Percentiles rank a stretch among this genome's conserved stretches.
phyloP scores from a whole-genome alignment of 1,140 invertebrate species.

The Ceratina australensis region DNA sequence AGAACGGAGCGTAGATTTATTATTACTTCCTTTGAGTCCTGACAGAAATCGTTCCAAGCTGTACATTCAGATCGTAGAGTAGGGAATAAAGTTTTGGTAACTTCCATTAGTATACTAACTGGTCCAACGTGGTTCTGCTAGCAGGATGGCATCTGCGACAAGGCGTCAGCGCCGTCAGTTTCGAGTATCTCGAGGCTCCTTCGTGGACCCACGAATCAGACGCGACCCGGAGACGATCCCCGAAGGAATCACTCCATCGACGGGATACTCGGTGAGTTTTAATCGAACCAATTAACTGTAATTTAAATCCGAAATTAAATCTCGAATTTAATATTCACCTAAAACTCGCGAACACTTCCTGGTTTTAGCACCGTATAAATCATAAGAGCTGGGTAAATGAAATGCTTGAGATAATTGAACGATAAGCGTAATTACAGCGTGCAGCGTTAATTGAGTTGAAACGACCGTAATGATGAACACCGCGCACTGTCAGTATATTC shows the following conservation, averaged over 20 bases:
- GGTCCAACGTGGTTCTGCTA: conserved; percentile 74
- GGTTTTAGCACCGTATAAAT: conserved; percentile 51
- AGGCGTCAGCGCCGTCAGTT: conserved; percentile 91
- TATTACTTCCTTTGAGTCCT: too few relatives aligned
- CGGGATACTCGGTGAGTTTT: conserved; percentile 89
- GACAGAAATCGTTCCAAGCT: too few relatives aligned
- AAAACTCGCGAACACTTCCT: conserved; percentile 31
- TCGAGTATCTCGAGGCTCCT: conserved; percentile 92
- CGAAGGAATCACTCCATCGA: conserved; percentile 93
- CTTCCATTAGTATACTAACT: conserved; percentile 67
- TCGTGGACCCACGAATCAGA: conserved; percentile 81
- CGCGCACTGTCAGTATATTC: conserved; percentile 2
- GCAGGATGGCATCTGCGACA: conserved; percentile 90
- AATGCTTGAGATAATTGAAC: conserved; percentile 55
- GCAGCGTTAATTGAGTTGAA: conserved; percentile 59
- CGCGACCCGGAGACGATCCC: conserved; percentile 82
- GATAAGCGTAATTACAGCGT: conserved; percentile 64
- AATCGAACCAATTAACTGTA: too few relatives aligned
- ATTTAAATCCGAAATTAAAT: background rate
- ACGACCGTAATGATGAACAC: conserved; percentile 47
- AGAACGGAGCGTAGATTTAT: too few relatives aligned
- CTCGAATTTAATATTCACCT: background rate
- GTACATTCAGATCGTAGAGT: too few relatives aligned
- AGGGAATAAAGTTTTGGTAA: background rate
- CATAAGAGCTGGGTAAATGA: conserved; percentile 42